Percentiles rank a stretch among this genome's conserved stretches.
phyloP scores from a whole-genome alignment of 2,113 vertebrate species.

The Oceanodroma tethys region DNA sequence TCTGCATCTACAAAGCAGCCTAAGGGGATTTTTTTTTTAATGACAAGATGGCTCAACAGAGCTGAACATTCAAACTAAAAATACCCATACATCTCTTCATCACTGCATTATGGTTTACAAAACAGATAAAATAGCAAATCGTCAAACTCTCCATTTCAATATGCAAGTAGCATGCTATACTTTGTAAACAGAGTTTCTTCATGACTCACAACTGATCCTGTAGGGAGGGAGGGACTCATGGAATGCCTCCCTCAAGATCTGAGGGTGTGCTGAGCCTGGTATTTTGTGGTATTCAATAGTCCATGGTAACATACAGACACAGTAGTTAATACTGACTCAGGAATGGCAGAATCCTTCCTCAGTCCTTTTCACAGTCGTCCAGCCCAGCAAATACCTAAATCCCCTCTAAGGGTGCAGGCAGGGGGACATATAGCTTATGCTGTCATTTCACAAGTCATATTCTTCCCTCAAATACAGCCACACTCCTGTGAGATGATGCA shows the following conservation, averaged over 20 bases:
- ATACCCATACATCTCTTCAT: background rate
- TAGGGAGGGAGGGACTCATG: background rate
- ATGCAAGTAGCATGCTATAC: background rate
- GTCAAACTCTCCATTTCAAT: background rate
- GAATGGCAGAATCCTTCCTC: background rate
- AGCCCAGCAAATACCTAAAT: background rate
- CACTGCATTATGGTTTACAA: background rate
- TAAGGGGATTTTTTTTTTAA: background rate
- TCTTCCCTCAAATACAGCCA: background rate
- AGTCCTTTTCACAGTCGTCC: background rate
- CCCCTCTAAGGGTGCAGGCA: background rate
- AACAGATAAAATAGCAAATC: background rate
- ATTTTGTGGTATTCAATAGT: background rate
- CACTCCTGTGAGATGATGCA: background rate
- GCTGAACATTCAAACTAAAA: background rate
- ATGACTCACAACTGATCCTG: background rate
- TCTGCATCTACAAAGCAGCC: background rate
- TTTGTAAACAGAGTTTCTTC: background rate
- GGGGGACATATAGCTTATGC: rapidly evolving
- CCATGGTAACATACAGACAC: background rate
- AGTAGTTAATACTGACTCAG: background rate
- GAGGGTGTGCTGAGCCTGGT: background rate
- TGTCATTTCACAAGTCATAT: background rate
- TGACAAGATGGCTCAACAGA: background rate
- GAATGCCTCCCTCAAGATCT: background rate